Evolutionary conservation across 2,797 vertebrate species (phyloP).

Genomic region (Pantherophis alleghaniensis): DNA sequence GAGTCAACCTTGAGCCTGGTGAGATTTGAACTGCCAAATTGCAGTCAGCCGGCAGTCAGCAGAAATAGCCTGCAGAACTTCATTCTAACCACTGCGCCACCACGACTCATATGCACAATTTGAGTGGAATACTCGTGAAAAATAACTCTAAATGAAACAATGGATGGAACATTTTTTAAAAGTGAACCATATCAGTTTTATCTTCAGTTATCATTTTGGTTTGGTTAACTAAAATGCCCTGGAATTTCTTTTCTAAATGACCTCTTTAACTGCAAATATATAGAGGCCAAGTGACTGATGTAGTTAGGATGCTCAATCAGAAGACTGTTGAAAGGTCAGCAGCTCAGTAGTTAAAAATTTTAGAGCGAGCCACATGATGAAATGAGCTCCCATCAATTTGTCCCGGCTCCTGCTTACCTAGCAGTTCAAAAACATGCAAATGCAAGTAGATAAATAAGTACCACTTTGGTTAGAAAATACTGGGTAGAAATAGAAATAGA

Average conservation of each 20-base stretch:
- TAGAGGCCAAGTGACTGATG: not conserved
- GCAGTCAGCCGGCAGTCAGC: too few species aligned
- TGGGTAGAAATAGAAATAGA: too few species aligned
- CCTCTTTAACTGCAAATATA: conserved; percentile 45
- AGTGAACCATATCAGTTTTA: conserved; percentile 51
- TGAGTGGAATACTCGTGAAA: conserved; percentile 58
- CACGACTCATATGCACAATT: conserved; percentile 53
- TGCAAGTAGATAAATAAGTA: not conserved
- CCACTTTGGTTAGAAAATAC: not conserved
- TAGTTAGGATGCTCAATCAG: not conserved
- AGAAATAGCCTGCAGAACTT: too few species aligned
- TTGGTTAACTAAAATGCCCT: conserved; percentile 39
- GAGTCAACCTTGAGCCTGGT: too few species aligned
- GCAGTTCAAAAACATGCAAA: not conserved
- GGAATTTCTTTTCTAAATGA: conserved; percentile 32
- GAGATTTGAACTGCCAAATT: too few species aligned
- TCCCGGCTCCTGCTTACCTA: not conserved
- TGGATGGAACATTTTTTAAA: conserved; percentile 50
- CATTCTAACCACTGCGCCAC: too few species aligned
- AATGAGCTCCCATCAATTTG: not conserved
- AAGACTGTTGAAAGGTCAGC: not conserved
- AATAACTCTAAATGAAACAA: conserved; percentile 56
- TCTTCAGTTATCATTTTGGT: conserved; percentile 59
- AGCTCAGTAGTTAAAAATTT: not conserved
- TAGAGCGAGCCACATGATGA: not conserved